These are phyloP conservation scores for Epinotia ramella DNA, from an alignment of 2,888 invertebrate species.

Conservation along the genomic window DNA sequence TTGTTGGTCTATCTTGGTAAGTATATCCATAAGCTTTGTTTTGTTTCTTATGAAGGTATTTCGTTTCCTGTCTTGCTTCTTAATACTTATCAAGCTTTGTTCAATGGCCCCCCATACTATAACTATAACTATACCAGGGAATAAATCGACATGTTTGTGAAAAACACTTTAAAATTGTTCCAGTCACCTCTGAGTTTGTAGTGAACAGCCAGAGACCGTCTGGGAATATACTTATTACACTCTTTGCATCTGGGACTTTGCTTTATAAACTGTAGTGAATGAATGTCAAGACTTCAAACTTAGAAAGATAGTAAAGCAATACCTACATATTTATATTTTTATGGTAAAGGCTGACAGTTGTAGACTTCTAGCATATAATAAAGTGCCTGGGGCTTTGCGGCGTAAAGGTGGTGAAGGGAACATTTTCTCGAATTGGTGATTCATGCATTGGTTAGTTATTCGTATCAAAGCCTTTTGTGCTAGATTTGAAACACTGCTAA, in stretches of 20 bases:
- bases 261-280: not conserved
- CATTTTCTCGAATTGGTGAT: conserved; percentile 10
- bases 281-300: not conserved
- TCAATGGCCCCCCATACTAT: no score
- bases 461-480: not conserved
- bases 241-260: no score
- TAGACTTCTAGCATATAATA: not conserved
- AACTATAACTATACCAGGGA: no score
- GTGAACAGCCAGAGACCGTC: not conserved
- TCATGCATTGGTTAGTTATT: conserved; percentile 12
- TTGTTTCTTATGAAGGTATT: no score
- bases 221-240: no score
- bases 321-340: not conserved
- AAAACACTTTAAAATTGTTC: no score
- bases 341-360: not conserved
- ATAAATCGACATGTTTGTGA: no score
- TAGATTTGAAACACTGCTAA: not conserved
- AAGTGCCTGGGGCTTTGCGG: not conserved
- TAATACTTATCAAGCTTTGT: no score
- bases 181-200: not conserved
- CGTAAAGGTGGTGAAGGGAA: conserved; percentile 4
- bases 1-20: no score
- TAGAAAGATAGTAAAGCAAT: not conserved
- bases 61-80: no score
- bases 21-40: no score